phyloP scores from a whole-genome alignment of 64 coral and sea anemone species.

The Montipora efflorescens region DNA sequence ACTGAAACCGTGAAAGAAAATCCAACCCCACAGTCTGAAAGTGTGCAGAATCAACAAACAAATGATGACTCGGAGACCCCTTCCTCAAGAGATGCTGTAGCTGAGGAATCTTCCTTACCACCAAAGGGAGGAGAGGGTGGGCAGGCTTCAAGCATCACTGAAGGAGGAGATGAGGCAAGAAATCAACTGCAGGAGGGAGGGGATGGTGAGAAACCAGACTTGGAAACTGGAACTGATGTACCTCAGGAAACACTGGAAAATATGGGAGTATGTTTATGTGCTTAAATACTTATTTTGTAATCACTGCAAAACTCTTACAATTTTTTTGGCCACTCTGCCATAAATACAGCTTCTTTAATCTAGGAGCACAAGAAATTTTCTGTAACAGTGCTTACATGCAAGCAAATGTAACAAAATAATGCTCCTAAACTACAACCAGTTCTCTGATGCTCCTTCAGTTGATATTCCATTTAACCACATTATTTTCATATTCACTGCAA shows the following conservation, averaged over 20 bases:
- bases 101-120: neutral
- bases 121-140: slow-evolving; percentile 45
- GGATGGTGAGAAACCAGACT: neutral
- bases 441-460: no score
- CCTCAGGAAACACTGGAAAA: neutral
- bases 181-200: slow-evolving; percentile 14
- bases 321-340: no score
- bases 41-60: neutral
- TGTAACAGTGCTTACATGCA: no score
- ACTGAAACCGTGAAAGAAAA: neutral
- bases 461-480: no score
- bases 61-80: slow-evolving; percentile 5
- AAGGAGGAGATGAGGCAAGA: neutral
- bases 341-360: no score
- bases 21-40: neutral
- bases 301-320: no score
- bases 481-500: no score
- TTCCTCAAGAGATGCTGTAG: neutral
- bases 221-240: neutral
- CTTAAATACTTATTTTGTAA: no score
- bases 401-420: no score
- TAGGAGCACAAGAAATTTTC: no score
- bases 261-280: neutral
- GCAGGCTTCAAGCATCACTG: neutral
- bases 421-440: no score